Conservation (phyloP, 2,113 vertebrate genomes). For the Tetrao urogallus region DNA sequence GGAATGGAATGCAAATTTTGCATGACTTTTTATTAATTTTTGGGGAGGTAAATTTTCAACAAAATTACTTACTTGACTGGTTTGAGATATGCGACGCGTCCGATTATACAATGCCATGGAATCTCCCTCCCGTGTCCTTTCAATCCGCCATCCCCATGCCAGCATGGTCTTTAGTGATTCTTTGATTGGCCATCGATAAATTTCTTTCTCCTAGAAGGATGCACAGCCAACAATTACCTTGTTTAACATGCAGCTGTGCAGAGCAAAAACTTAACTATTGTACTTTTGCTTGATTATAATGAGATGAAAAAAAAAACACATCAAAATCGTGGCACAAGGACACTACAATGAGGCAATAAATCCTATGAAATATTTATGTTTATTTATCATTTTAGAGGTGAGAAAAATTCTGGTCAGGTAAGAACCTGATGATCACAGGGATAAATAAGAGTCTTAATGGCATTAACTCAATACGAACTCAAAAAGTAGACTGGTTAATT, state of each 20-base stretch:
- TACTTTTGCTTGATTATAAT: neutral
- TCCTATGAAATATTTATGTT: neutral
- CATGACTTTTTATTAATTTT: neutral
- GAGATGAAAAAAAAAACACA: neutral
- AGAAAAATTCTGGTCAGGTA: neutral
- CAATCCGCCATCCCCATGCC: slow-evolving; percentile 92
- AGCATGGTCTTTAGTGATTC: slow-evolving; percentile 95
- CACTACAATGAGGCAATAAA: neutral
- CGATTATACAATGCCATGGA: slow-evolving; percentile 86
- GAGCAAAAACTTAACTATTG: neutral
- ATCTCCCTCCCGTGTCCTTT: slow-evolving; percentile 90
- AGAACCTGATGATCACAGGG: neutral
- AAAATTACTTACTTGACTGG: slow-evolving; percentile 85
- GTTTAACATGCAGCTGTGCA: neutral
- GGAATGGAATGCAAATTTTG: neutral
- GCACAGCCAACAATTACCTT: neutral
- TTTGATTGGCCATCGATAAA: slow-evolving; percentile 90
- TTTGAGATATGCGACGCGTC: slow-evolving; percentile 91
- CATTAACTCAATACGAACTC: neutral
- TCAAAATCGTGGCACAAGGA: neutral
- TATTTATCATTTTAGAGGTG: neutral
- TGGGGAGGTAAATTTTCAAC: neutral
- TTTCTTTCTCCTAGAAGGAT: slow-evolving; percentile 90
- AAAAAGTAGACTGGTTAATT: neutral
- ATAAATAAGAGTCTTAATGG: neutral